A percentile compares a stretch with the other conserved stretches of the same genome.
These are phyloP conservation scores for Cololabis saira DNA, from an alignment of 2,113 vertebrate species.

Conservation along the genomic window DNA sequence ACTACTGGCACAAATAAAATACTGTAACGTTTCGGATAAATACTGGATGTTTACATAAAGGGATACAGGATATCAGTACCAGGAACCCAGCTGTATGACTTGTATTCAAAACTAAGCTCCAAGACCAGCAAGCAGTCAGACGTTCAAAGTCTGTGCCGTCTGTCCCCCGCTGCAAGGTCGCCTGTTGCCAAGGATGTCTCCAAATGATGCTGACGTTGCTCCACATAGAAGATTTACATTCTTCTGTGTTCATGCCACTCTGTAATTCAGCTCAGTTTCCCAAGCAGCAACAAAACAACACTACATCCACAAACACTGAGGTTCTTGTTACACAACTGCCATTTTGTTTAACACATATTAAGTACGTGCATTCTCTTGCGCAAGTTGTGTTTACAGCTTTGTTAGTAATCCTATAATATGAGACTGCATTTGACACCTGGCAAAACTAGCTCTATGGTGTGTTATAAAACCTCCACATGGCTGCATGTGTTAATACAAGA, in stretches of 20 bases:
- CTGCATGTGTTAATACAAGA: background rate
- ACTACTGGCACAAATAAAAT: too few species aligned
- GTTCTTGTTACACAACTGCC: too few species aligned
- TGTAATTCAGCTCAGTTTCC: slow-evolving; percentile 6
- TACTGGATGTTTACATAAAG: slow-evolving; percentile 8
- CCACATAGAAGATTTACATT: slow-evolving; percentile 18
- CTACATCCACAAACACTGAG: background rate
- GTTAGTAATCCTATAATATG: background rate
- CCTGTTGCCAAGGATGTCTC: background rate
- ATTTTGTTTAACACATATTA: too few species aligned
- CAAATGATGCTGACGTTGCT: background rate
- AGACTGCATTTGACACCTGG: fast-evolving
- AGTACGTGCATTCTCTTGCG: too few species aligned
- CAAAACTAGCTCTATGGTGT: too few species aligned
- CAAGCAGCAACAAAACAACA: slow-evolving; percentile 25
- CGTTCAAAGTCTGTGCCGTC: background rate
- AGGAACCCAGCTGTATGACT: slow-evolving; percentile 40
- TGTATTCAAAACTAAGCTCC: slow-evolving; percentile 24
- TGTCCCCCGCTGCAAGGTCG: slow-evolving; percentile 3
- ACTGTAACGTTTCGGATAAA: too few species aligned
- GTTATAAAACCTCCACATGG: background rate
- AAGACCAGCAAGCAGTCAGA: slow-evolving; percentile 27
- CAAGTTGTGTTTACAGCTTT: too few species aligned
- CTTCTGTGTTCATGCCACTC: slow-evolving; percentile 3
- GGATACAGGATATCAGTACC: slow-evolving; percentile 20